Evolutionary conservation across 1,140 invertebrate genomes (phyloP), one percentile per base, ranked within the genome.

Genomic region (Drosophila biarmipes): DNA sequence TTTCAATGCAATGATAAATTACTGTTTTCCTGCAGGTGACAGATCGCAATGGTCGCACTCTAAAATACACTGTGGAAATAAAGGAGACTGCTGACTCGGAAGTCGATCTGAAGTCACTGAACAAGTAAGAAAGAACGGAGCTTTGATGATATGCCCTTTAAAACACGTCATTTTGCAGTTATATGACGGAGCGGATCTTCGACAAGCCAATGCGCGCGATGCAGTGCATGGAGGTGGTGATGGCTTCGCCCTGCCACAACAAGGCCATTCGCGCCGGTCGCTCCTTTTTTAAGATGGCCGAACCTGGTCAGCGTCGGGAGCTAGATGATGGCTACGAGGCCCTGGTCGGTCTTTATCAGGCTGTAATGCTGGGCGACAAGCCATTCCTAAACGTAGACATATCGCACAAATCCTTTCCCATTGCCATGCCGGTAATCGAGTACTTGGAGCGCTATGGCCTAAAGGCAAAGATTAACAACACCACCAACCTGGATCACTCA

Each of bases 221-320:
- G 11, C 96, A 96, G 92, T 96, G 95, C 49, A 87, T 98, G 2
- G 97, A 98, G 91, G 94, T 98, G 1, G 95, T 98, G 42, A 93
- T 98, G 17, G 73, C 90, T 0, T 2, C 54, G 1, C 73, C 72
- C 10, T 91, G 87, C 27, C 76, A 90, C 58, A 68, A 93, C 95
- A 54, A 94, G 95, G 73, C 94, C 91, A 12, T 93, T 93, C 24
- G 92, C n/a, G 90, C 90, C 2, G 93, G 93, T 12, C 78, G 92
- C 21, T 93, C 92, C 6, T 93, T 92, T 43, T 93, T 92, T 15
- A 85, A 90, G 8, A 82, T 54, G 53, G 92, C 92, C 4, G 52
- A 29, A 0, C 40, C 57, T 2, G 58, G 31, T 2, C 6, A 62
- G 2, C 40, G 58, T 3, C 12, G n/a, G 0, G 43, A 94, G 21